These are phyloP conservation scores for Corythornis vintsioides DNA, from an alignment of 2,113 vertebrate species.

Conservation along the genomic window DNA sequence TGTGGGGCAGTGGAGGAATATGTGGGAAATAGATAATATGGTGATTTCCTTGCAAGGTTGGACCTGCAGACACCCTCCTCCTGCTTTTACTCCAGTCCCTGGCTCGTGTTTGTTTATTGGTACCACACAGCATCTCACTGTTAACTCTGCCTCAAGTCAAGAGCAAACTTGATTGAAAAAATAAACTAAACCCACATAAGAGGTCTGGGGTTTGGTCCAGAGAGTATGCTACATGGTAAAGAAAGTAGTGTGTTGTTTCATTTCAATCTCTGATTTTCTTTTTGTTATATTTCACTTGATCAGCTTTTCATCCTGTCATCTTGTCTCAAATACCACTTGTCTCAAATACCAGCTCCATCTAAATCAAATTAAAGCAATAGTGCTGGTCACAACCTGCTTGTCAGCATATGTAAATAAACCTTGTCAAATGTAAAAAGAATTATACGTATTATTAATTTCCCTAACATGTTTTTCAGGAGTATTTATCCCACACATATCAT, in stretches of 20 bases:
- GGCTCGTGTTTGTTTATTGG: not conserved
- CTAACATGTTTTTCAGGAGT: not conserved
- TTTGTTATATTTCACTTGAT: not conserved
- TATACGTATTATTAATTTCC: not conserved
- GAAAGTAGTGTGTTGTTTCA: not conserved
- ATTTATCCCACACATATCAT: not conserved
- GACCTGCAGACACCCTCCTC: not conserved
- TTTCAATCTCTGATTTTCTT: not conserved
- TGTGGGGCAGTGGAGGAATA: too few species aligned
- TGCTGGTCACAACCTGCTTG: not conserved
- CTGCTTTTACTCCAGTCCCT: not conserved
- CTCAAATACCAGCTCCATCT: constrained; percentile 65
- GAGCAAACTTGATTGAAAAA: not conserved
- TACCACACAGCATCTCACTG: not conserved
- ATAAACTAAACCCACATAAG: rapidly evolving
- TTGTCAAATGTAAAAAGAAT: not conserved
- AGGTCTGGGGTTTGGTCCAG: not conserved
- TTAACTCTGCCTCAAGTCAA: not conserved
- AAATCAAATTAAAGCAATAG: constrained; percentile 8
- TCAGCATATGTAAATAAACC: not conserved
- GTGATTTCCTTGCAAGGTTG: not conserved
- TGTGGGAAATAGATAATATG: not conserved
- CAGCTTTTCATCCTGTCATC: not conserved
- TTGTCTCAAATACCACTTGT: constrained; percentile 51
- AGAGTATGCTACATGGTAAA: not conserved